Base-by-base conservation (phyloP, 2,888 invertebrate genomes). In the Hyles lineata region DNA sequence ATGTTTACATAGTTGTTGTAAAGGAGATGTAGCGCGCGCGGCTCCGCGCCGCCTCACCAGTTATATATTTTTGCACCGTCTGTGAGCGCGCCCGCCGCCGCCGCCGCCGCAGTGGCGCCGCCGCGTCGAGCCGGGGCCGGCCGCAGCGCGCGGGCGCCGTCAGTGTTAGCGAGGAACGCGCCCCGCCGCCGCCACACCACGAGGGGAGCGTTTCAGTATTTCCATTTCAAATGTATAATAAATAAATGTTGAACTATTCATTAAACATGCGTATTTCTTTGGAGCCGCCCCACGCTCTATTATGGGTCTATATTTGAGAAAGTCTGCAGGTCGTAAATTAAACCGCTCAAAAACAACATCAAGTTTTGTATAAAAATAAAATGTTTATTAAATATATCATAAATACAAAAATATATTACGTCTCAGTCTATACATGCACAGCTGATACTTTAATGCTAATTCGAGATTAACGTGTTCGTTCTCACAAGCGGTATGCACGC, bases 181-280 rank as follows among this genome's bases (percentile, higher is more conserved):
- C 21, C 59, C 61, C 67, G 21, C 43, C 50, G n/a, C 43, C 43
- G 59, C 50, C 50, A 70, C 67, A 52, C 74, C 72, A 75, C 70
- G 70, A 76, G 76, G 71, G 73, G 72, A 43, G 23, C 67, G 50
- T 50, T 63, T 43, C 43, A 21, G 23, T 85, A 85, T 89, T 88
- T 90, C 87, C 80, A 89, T 88, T 89, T 90, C 88, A 88, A 90
- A 89, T 90, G 87, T 91, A 90, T 86, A 84, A 83, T 83, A 78
- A 92, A 90, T 93, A 92, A 92, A 93, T 93, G 93, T 93, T 93
- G 89, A 91, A 88, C 86, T 86, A 92, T 89, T 89, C 81, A 79
- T 76, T 74, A 52, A 15, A 43, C 43, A 35, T 19, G n/a, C 17
- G 60, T 74, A 76, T 85, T 80, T 79, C 78, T 79, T 83, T 80